Conservation (phyloP, 2,888 invertebrate species). For the Harmothoe impar region DNA sequence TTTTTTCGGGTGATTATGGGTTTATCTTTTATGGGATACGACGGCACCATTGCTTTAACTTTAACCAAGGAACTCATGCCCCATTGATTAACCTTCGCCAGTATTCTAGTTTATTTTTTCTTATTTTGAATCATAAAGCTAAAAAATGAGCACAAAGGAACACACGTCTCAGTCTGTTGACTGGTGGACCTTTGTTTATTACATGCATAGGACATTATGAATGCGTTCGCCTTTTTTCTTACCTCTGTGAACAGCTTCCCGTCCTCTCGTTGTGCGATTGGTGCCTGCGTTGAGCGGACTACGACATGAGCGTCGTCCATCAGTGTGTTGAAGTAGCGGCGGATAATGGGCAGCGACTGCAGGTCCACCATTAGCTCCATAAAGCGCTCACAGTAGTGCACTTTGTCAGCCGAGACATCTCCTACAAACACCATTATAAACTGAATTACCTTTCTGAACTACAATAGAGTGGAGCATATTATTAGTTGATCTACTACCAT, state of each 20-base stretch:
- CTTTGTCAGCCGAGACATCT: conserved; percentile 84
- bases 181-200: too few relatives aligned
- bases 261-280: conserved; percentile 89
- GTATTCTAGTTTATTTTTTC: too few relatives aligned
- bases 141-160: too few relatives aligned
- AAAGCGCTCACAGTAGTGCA: conserved; percentile 96
- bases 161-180: too few relatives aligned
- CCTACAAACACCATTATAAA: conserved; percentile 73
- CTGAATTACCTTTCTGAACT: neutral
- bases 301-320: conserved; percentile 97
- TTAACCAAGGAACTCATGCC: too few relatives aligned
- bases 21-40: too few relatives aligned
- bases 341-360: conserved; percentile 96
- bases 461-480: neutral
- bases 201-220: too few relatives aligned
- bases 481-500: neutral
- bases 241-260: conserved; percentile 96
- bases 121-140: too few relatives aligned
- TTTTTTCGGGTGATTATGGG: too few relatives aligned
- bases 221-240: too few relatives aligned
- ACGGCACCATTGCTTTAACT: too few relatives aligned
- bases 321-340: conserved; percentile 97
- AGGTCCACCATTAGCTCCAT: conserved; percentile 97
- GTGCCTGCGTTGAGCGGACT: conserved; percentile 92
- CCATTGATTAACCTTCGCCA: too few relatives aligned